phyloP scores from a whole-genome alignment of 2,888 invertebrate genomes.

The Agrilus cyanescens region DNA sequence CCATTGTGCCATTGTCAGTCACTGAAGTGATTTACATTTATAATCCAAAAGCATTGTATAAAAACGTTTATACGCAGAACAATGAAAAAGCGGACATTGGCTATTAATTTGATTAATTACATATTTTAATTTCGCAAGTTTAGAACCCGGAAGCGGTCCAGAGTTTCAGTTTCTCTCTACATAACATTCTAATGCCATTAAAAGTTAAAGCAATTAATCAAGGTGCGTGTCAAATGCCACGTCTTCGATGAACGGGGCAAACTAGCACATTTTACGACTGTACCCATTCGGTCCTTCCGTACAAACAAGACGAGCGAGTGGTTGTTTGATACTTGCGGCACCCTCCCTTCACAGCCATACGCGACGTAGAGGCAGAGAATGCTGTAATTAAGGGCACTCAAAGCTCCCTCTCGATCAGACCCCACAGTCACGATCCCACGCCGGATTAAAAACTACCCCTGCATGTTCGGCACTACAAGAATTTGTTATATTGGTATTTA shows the following conservation, averaged over 20 bases:
- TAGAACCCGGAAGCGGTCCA: too few species aligned
- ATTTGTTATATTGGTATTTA: slow-evolving; percentile 17
- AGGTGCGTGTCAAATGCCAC: slow-evolving; percentile 1
- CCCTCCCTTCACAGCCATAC: slow-evolving; percentile 22
- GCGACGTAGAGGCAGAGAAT: slow-evolving; percentile 25
- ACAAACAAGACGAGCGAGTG: slow-evolving; percentile 9
- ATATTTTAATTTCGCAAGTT: too few species aligned
- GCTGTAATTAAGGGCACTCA: slow-evolving; percentile 38
- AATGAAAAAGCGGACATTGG: too few species aligned
- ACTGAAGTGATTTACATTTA: too few species aligned
- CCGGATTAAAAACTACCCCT: slow-evolving; percentile 30
- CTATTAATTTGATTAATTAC: too few species aligned
- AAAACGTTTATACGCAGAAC: too few species aligned
- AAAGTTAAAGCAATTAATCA: not conserved
- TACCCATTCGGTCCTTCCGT: not conserved
- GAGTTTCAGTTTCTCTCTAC: too few species aligned
- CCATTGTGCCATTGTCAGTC: too few species aligned
- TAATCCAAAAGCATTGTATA: too few species aligned
- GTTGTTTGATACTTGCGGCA: slow-evolving; percentile 6
- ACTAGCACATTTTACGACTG: not conserved
- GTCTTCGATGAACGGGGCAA: not conserved
- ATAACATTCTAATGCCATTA: too few species aligned
- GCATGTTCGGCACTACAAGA: slow-evolving; percentile 13
- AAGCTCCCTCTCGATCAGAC: slow-evolving; percentile 22
- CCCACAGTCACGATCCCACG: slow-evolving; percentile 24